A percentile compares a stretch with the other conserved stretches of the same genome.
Conservation (phyloP, 1,140 invertebrate species). For the Chlorops oryzae region DNA sequence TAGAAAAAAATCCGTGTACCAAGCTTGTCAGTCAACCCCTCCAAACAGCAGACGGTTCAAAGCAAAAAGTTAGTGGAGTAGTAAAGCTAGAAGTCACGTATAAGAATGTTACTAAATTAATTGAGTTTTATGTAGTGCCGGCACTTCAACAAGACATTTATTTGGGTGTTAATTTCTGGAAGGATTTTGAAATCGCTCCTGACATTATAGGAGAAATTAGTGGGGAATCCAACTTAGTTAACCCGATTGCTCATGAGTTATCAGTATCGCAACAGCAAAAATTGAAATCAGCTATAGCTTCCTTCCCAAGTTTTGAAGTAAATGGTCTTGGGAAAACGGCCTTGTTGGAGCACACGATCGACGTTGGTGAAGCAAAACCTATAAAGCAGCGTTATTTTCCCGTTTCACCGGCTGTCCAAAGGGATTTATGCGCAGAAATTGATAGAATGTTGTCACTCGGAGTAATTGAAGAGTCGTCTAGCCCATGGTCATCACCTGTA, state of each 20-base stretch:
- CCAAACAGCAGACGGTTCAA: slow-evolving; percentile 3
- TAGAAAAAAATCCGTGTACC: too few relatives aligned
- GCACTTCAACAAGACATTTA: slow-evolving; percentile 3
- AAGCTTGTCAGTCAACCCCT: too few relatives aligned
- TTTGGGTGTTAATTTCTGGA: slow-evolving; percentile 12
- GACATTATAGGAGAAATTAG: not conserved
- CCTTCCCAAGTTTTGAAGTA: slow-evolving; percentile 10
- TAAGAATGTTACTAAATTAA: not conserved
- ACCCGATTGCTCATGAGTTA: not conserved
- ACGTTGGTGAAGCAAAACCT: slow-evolving; percentile 20
- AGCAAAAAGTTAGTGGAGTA: not conserved
- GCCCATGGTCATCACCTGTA: slow-evolving; percentile 28
- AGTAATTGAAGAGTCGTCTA: slow-evolving; percentile 23
- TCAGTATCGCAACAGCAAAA: too few relatives aligned
- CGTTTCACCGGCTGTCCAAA: slow-evolving; percentile 20
- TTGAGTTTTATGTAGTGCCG: slow-evolving; percentile 4
- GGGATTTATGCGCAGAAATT: slow-evolving; percentile 18
- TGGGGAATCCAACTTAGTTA: not conserved
- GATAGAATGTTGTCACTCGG: slow-evolving; percentile 25
- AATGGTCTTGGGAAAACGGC: slow-evolving; percentile 28
- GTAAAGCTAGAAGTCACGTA: not conserved
- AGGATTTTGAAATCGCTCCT: slow-evolving; percentile 16
- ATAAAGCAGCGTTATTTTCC: slow-evolving; percentile 27
- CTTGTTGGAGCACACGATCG: slow-evolving; percentile 25
- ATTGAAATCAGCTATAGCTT: slow-evolving; percentile 12